Percentiles rank a stretch among this genome's conserved stretches.
phyloP scores from a whole-genome alignment of 2,888 invertebrate species.

The Nesidiocoris tenuis region DNA sequence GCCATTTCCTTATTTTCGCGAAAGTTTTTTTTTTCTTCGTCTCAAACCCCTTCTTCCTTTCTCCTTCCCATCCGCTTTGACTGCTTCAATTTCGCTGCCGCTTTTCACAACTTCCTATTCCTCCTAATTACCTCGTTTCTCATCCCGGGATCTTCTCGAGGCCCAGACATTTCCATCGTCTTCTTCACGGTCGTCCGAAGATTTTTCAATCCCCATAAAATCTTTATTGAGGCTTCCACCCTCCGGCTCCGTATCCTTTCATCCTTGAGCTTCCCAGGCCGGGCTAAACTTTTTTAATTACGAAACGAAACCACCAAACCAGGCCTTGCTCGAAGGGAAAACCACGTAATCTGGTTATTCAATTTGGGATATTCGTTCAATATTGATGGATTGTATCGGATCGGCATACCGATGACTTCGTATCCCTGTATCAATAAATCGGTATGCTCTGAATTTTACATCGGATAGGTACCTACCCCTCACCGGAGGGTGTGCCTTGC shows the following conservation, averaged over 20 bases:
- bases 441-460: too few relatives aligned
- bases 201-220: background rate
- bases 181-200: background rate
- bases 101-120: background rate
- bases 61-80: background rate
- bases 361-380: background rate
- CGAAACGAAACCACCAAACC: background rate
- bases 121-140: background rate
- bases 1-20: background rate
- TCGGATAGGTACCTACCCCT: too few relatives aligned
- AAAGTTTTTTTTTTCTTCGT: background rate
- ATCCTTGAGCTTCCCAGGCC: background rate
- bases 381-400: background rate
- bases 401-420: background rate
- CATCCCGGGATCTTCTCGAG: background rate
- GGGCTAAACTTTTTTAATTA: background rate
- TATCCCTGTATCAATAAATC: background rate
- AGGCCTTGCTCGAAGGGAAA: background rate
- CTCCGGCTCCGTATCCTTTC: background rate
- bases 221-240: background rate
- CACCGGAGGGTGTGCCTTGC: too few relatives aligned
- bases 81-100: background rate
- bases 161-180: background rate
- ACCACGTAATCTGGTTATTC: background rate
- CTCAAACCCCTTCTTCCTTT: too few relatives aligned